Evolutionary conservation across 1,140 invertebrate species (phyloP).

Genomic region (Aphaenogaster ashmeadi): DNA sequence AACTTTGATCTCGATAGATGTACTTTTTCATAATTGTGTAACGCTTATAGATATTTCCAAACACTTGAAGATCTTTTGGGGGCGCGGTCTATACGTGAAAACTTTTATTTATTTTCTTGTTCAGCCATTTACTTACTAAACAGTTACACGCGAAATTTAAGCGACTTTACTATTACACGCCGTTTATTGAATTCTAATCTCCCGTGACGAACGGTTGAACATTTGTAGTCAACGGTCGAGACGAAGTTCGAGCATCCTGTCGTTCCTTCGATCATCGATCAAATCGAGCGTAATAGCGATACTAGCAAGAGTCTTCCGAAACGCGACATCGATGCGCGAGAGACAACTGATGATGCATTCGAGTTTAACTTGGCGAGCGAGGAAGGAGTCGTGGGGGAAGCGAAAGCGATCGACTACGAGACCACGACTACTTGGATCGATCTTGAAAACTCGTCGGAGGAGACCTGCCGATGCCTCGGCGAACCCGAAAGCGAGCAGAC

Average conservation of each 20-base stretch:
- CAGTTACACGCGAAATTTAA: not conserved
- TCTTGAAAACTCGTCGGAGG: constrained; percentile 59
- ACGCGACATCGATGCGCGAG: not conserved
- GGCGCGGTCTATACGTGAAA: not conserved
- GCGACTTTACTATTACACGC: not conserved
- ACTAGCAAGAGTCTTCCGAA: not conserved
- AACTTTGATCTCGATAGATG: constrained; percentile 15
- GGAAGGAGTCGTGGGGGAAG: constrained; percentile 7
- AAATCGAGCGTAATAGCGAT: not conserved
- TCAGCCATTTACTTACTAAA: not conserved
- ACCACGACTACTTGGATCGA: constrained; percentile 9
- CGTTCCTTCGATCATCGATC: constrained; percentile 19
- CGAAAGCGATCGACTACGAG: constrained; percentile 37
- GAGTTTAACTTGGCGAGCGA: constrained; percentile 43
- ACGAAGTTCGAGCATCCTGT: not conserved
- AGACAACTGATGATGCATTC: constrained; percentile 23
- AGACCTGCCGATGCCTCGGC: constrained; percentile 47
- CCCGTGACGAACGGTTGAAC: not conserved
- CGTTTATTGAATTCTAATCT: not conserved
- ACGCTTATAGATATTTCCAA: not conserved
- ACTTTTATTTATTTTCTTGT: not conserved
- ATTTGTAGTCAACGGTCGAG: constrained; percentile 3
- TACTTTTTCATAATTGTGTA: not conserved
- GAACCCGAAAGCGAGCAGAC: constrained; percentile 37
- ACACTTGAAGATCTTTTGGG: not conserved